Percentiles rank a stretch among this genome's conserved stretches.
Conservation (phyloP, 37 sponge, comb jelly and placozoan species). For the Aplysina aerophoba region DNA sequence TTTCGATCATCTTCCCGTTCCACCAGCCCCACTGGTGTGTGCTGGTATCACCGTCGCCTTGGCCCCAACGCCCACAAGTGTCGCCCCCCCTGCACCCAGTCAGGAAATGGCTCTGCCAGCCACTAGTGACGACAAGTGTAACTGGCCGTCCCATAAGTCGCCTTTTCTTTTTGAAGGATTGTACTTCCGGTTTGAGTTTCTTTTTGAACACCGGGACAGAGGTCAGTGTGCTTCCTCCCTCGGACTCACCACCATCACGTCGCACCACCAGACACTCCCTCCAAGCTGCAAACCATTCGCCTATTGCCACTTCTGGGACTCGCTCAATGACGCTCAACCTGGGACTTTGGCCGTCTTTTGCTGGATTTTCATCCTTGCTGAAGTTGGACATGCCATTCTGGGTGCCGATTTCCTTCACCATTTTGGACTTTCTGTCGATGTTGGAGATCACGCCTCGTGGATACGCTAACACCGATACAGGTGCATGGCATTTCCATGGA, state of each 20-base stretch:
- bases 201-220: slow-evolving; percentile 44
- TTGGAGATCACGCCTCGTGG: slow-evolving; percentile 5
- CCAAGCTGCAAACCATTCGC: neutral
- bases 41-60: slow-evolving; percentile 33
- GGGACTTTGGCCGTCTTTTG: slow-evolving; percentile 50
- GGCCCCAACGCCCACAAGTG: slow-evolving; percentile 15
- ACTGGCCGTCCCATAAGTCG: slow-evolving; percentile 50
- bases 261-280: neutral
- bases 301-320: no score
- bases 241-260: neutral
- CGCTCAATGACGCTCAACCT: slow-evolving; percentile 59
- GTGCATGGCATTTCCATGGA: slow-evolving; percentile 12
- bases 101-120: slow-evolving; percentile 51
- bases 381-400: slow-evolving; percentile 70
- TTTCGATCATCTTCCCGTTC: neutral
- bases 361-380: slow-evolving; percentile 69
- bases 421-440: slow-evolving; percentile 41
- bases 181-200: neutral
- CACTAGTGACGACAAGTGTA: slow-evolving; percentile 29
- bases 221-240: slow-evolving; percentile 41
- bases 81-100: neutral
- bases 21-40: neutral
- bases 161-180: slow-evolving; percentile 55
- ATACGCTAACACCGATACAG: slow-evolving; percentile 28
- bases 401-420: slow-evolving; percentile 65